Conservation (phyloP, 2,113 vertebrate species). For the Laticauda laticaudata region DNA sequence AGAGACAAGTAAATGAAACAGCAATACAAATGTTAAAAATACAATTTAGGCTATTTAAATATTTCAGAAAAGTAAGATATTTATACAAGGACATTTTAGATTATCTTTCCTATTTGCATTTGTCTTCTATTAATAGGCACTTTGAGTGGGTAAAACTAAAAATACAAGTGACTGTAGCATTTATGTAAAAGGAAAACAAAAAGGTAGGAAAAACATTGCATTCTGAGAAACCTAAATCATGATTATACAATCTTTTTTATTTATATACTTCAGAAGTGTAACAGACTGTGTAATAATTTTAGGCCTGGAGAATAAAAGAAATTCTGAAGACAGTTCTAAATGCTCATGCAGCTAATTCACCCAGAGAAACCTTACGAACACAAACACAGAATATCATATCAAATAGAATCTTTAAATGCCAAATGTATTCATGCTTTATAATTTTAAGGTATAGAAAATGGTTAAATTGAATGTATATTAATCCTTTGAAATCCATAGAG, state of each 20-base stretch:
- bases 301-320: constrained; percentile 27
- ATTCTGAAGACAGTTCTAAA: constrained; percentile 44
- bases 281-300: constrained; percentile 45
- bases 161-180: background rate
- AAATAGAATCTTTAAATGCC: constrained; percentile 62
- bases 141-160: background rate
- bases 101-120: background rate
- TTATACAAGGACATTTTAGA: background rate
- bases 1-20: background rate
- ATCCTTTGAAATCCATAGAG: constrained; percentile 65
- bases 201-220: background rate
- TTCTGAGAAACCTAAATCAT: background rate
- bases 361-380: background rate
- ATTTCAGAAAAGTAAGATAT: background rate
- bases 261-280: constrained; percentile 46
- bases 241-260: background rate
- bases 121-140: background rate
- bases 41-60: background rate
- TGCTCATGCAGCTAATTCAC: background rate
- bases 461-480: constrained; percentile 70
- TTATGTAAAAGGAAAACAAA: background rate
- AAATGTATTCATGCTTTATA: constrained; percentile 70
- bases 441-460: constrained; percentile 66
- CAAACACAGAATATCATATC: constrained; percentile 53
- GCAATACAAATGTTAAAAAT: background rate